phyloP scores from a whole-genome alignment of 2,113 vertebrate species.

The Tragelaphus strepsiceros region DNA sequence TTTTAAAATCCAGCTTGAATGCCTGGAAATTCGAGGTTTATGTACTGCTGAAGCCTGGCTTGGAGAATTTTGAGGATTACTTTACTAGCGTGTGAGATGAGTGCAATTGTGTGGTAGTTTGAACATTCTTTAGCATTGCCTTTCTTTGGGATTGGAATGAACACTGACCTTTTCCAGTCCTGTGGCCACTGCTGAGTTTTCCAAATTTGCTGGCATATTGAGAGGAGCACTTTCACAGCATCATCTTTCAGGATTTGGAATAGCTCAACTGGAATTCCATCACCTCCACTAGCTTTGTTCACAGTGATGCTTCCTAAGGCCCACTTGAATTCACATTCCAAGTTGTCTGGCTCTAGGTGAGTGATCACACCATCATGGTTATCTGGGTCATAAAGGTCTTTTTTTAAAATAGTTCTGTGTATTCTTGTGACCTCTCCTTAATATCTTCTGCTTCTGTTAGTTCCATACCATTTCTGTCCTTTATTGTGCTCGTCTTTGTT shows the following conservation, averaged over 20 bases:
- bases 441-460: not conserved
- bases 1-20: not conserved
- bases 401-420: not conserved
- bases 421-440: not conserved
- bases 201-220: too few relatives aligned
- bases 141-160: not conserved
- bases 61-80: not conserved
- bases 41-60: not conserved
- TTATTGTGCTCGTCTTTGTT: not conserved
- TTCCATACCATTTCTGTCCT: not conserved
- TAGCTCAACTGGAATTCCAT: not conserved
- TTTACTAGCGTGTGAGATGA: not conserved
- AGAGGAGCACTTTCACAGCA: not conserved
- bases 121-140: not conserved
- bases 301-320: not conserved
- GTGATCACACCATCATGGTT: not conserved
- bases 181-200: not conserved
- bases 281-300: not conserved
- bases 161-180: not conserved
- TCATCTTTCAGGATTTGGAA: not conserved
- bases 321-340: not conserved
- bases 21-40: not conserved
- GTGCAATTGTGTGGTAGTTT: not conserved
- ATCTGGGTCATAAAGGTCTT: not conserved
- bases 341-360: not conserved